A percentile compares a stretch with the other conserved stretches of the same genome.
phyloP scores from a whole-genome alignment of 35 echinoderm and acorn worm species.

The Eucidaris tribuloides region DNA sequence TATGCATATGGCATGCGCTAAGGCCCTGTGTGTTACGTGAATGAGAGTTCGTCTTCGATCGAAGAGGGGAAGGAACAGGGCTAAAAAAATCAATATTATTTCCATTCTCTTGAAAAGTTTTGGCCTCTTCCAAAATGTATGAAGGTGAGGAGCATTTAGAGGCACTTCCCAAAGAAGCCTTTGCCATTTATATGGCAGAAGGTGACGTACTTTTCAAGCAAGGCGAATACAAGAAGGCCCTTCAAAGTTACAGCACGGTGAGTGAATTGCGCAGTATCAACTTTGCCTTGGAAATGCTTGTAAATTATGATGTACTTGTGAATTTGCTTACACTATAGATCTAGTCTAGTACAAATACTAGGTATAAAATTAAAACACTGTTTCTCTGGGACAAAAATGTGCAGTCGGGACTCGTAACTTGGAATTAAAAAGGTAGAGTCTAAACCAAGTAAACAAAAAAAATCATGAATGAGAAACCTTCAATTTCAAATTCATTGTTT shows the following conservation, averaged over 20 bases:
- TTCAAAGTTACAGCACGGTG: conserved; percentile 92
- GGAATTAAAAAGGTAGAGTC: no score
- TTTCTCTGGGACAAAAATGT: no score
- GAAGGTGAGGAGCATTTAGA: conserved; percentile 73
- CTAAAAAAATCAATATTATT: conserved; percentile 31
- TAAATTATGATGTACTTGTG: no score
- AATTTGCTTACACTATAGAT: no score
- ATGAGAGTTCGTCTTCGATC: conserved; percentile 5
- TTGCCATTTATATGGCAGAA: conserved; percentile 94
- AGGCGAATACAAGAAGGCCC: conserved; percentile 90
- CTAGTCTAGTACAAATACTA: no score
- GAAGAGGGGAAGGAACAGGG: background rate
- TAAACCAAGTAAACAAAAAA: no score
- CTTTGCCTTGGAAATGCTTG: no score
- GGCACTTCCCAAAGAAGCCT: conserved; percentile 73
- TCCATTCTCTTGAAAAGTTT: background rate
- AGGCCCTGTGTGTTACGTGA: background rate
- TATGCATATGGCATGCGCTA: no score
- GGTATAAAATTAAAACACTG: no score
- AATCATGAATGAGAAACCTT: no score
- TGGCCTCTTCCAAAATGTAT: conserved; percentile 56
- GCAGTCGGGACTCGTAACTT: no score
- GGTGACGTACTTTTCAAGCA: conserved; percentile 98
- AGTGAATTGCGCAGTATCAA: conserved; percentile 24
- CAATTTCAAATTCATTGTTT: no score